Percentiles rank a stretch among this genome's conserved stretches.
Conservation (phyloP, 2,113 vertebrate species). For the Passer domesticus region DNA sequence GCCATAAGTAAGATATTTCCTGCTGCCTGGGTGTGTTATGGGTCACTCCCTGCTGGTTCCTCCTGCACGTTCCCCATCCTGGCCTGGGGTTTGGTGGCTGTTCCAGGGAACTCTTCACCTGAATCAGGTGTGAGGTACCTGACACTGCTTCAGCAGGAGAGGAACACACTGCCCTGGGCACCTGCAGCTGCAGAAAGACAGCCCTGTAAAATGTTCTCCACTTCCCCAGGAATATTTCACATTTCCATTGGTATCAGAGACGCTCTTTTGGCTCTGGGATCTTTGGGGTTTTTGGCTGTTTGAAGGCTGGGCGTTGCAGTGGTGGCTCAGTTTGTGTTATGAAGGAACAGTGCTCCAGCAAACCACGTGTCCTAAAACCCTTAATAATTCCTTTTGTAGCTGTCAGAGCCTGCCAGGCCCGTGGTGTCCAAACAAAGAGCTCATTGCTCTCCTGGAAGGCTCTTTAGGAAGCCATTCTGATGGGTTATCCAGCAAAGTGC, state of each 20-base stretch:
- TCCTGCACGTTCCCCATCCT: background rate
- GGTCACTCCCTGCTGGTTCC: background rate
- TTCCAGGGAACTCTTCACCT: background rate
- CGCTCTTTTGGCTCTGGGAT: background rate
- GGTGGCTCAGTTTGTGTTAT: background rate
- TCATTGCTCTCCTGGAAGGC: background rate
- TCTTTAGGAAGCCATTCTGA: background rate
- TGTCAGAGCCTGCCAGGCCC: background rate
- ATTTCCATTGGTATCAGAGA: background rate
- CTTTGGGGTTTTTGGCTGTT: fast-evolving
- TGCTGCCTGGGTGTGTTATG: background rate
- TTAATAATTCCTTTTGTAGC: background rate
- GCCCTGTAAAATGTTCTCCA: background rate
- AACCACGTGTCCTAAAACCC: fast-evolving
- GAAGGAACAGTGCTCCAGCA: background rate
- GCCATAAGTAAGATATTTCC: background rate
- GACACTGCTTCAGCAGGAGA: fast-evolving
- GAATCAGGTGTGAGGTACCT: fast-evolving
- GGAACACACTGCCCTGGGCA: fast-evolving
- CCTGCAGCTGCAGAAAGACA: background rate
- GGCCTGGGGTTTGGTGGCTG: background rate
- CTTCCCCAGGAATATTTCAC: background rate
- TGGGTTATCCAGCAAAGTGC: background rate
- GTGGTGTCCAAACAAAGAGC: background rate
- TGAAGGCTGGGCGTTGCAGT: background rate